Evolutionary conservation across 1,140 invertebrate species (phyloP).

Genomic region (Temnothorax curvispinosus): DNA sequence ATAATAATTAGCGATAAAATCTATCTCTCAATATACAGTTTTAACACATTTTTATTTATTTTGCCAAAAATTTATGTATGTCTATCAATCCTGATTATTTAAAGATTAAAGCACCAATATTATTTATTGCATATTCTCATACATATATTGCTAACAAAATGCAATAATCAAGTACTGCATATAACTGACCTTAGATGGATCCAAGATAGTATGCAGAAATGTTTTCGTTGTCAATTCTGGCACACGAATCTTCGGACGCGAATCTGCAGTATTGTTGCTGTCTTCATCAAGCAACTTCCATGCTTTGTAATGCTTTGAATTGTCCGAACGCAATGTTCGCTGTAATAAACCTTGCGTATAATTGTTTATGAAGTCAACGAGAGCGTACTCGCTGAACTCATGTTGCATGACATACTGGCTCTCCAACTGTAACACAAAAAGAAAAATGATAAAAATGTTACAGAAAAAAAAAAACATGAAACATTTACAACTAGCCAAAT

Average conservation of each 20-base stretch:
- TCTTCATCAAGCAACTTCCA: conserved; percentile 72
- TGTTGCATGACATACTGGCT: conserved; percentile 89
- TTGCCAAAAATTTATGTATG: neutral
- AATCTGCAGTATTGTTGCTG: conserved; percentile 68
- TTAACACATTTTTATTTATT: neutral
- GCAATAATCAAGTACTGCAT: neutral
- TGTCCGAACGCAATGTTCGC: conserved; percentile 85
- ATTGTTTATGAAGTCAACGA: conserved; percentile 89
- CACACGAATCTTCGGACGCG: conserved; percentile 82
- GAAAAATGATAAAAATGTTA: conserved; percentile 41
- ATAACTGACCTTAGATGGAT: conserved; percentile 77
- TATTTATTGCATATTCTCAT: conserved; percentile 47
- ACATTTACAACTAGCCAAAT: neutral
- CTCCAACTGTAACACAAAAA: conserved; percentile 87
- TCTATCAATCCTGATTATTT: neutral
- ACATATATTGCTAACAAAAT: conserved; percentile 3
- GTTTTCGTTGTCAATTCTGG: conserved; percentile 87
- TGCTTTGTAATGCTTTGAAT: conserved; percentile 69
- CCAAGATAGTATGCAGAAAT: conserved; percentile 85
- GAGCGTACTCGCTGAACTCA: conserved; percentile 86
- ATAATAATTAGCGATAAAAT: neutral
- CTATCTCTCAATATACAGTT: neutral
- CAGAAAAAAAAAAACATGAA: neutral
- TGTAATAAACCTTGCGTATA: conserved; percentile 87
- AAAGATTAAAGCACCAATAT: neutral